Evolutionary conservation across 2,797 vertebrate genomes (phyloP).

Genomic region (Cichlasoma orientale): DNA sequence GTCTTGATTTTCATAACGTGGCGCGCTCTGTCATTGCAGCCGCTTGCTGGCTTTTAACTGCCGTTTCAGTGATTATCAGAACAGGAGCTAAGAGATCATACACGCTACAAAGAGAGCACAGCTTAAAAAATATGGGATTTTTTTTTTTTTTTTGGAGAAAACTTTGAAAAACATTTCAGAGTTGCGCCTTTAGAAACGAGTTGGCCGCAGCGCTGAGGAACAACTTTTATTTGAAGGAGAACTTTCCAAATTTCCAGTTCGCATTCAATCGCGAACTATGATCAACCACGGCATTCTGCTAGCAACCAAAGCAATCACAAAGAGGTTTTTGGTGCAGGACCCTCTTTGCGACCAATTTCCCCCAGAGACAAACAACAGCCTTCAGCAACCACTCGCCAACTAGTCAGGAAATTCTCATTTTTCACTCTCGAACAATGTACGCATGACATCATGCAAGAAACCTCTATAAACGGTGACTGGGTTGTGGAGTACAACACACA

Average conservation of each 20-base stretch:
- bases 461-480: not conserved
- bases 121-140: not conserved
- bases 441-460: not conserved
- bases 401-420: not conserved
- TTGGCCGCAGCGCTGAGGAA: not conserved
- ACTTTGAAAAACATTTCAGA: not conserved
- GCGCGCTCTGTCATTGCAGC: not conserved
- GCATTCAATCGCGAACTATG: not conserved
- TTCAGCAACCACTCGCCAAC: not conserved
- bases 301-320: not conserved
- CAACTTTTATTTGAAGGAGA: not conserved
- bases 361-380: not conserved
- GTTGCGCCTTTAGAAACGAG: no score
- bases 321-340: not conserved
- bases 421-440: not conserved
- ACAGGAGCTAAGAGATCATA: not conserved
- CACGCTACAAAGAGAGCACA: not conserved
- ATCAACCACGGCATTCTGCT: not conserved
- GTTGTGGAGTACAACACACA: not conserved
- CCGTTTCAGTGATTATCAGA: not conserved
- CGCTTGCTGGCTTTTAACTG: not conserved
- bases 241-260: not conserved
- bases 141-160: not conserved
- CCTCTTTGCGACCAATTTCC: not conserved
- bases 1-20: not conserved